Base-by-base conservation (phyloP, 2,797 vertebrate genomes). In the Catharus ustulatus region DNA sequence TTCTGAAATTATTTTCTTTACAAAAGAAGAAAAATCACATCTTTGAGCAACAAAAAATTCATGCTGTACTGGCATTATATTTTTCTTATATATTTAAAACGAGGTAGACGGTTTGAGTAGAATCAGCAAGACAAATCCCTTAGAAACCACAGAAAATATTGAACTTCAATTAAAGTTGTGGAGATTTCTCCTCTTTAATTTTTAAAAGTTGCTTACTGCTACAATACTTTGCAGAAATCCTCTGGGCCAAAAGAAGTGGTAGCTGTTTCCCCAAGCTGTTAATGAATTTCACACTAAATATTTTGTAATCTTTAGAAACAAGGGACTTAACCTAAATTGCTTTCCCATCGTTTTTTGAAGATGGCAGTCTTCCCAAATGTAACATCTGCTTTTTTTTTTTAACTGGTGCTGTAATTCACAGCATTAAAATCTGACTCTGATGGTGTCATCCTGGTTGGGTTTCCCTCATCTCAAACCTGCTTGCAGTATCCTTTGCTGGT, bases 221-320 rank as follows among this genome's bases (percentile, higher is more conserved):
- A 67, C 6, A 20, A 26, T 67, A 74, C 57, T 83, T n/a, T 4
- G 8, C 22, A 68, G n/a, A 87, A 93, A 89, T 72, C 72, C 84
- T 93, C 72, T 75, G 87, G 68, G 76, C 27, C 85, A 40, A 77
- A 57, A 84, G 38, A 67, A 74, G 11, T n/a, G 21, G 54, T 81
- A 87, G 49, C 72, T 59, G 8, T 64, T 93, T 89, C 76, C 68
- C 66, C 62, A 45, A 77, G 64, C 72, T 78, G 36, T 69, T 93
- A 85, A 94, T 83, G 64, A 95, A 89, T 82, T 94, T 92, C 84
- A 92, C 58, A 48, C 75, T 90, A 83, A 90, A 89, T 61, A 91
- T 81, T 85, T 64, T 17, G 49, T 69, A 83, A 83, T 78, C 75
- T 92, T 80, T 36, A 87, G 87, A 92, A 89, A 93, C 57, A 61